These are phyloP conservation scores for Antechinus flavipes DNA, from an alignment of 2,113 vertebrate genomes.

Conservation along the genomic window DNA sequence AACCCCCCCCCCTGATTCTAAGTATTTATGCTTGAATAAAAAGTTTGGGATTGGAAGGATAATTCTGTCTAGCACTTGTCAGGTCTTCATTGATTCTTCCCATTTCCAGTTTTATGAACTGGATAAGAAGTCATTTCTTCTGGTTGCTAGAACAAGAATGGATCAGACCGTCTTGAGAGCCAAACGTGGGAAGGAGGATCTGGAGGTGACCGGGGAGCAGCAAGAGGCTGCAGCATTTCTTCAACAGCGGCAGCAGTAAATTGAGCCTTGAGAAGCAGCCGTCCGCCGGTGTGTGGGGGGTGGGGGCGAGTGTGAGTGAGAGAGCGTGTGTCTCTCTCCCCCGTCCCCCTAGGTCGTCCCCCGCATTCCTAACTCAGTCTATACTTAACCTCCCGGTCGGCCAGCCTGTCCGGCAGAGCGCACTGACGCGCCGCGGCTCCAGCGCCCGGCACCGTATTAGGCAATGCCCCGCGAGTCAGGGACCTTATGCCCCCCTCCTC, in stretches of 20 bases:
- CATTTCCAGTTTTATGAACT: background rate
- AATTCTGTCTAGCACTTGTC: background rate
- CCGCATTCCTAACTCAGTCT: background rate
- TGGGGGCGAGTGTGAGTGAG: too few species aligned
- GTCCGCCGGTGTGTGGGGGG: too few species aligned
- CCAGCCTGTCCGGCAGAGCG: background rate
- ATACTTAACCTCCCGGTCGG: background rate
- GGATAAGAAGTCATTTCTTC: background rate
- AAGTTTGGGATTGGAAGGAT: background rate
- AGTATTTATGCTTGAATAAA: background rate
- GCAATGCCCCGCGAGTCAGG: background rate
- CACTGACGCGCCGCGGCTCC: background rate
- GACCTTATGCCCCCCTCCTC: background rate
- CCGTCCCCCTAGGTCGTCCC: background rate
- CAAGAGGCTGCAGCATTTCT: background rate
- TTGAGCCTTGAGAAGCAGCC: background rate
- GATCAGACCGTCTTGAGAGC: background rate
- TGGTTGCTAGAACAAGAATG: background rate
- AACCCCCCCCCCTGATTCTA: background rate
- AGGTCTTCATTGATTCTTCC: background rate
- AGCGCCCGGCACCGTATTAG: background rate
- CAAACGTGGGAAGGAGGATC: background rate
- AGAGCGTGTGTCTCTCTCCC: background rate
- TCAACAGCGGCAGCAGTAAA: background rate
- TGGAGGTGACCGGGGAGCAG: background rate